phyloP scores from a whole-genome alignment of 1,140 invertebrate species.

The Drosophila nebulosa region DNA sequence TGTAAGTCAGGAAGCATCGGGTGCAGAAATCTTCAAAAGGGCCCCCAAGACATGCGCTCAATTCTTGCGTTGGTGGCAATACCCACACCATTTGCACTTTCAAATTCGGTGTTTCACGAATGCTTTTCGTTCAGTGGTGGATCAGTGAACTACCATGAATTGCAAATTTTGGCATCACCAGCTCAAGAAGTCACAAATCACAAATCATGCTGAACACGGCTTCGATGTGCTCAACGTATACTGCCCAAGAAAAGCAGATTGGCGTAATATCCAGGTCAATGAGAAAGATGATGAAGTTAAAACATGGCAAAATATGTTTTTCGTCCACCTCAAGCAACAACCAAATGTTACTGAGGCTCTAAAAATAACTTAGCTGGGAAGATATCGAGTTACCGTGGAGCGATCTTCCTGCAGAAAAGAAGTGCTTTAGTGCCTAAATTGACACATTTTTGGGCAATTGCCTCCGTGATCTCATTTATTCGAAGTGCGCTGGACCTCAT shows the following conservation, averaged over 20 bases:
- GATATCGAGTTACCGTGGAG: constrained; percentile 11
- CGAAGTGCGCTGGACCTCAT: constrained; percentile 13
- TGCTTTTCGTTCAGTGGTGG: constrained; percentile 11
- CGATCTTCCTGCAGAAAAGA: constrained; percentile 11
- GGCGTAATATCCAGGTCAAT: constrained; percentile 7
- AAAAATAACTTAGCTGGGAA: constrained; percentile 17
- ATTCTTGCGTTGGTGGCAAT: too few species aligned
- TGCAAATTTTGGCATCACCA: constrained; percentile 22
- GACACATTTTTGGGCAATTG: constrained; percentile 27
- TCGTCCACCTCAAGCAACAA: neutral
- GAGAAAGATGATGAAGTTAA: neutral
- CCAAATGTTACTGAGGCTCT: too few species aligned
- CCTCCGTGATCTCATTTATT: constrained; percentile 12
- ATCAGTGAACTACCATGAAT: neutral
- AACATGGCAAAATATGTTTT: neutral
- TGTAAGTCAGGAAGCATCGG: too few species aligned
- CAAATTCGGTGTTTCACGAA: constrained; percentile 14
- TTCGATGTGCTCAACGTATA: constrained; percentile 15
- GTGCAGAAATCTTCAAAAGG: too few species aligned
- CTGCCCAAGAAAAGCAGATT: constrained; percentile 12
- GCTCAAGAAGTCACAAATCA: constrained; percentile 8
- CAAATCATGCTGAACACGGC: neutral
- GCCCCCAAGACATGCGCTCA: too few species aligned
- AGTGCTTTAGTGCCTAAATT: constrained; percentile 17
- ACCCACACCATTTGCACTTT: constrained; percentile 13